These are phyloP conservation scores for Lydus trimaculatus DNA, from an alignment of 2,888 invertebrate species.

Conservation along the genomic window DNA sequence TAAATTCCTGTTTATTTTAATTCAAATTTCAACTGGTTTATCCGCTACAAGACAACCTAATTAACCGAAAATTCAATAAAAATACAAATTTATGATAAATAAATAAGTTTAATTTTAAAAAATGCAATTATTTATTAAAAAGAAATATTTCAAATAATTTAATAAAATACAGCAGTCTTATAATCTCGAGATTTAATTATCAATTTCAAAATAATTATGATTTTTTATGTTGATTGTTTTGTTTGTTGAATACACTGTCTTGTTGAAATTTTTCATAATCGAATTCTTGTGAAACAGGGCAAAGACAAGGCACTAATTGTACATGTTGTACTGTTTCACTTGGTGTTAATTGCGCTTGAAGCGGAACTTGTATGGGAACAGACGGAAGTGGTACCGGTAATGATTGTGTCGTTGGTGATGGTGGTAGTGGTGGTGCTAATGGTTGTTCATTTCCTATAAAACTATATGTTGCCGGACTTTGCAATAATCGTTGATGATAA, in stretches of 20 bases:
- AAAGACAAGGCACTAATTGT: slow-evolving; percentile 72
- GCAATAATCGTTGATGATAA: slow-evolving; percentile 38
- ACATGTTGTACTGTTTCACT: slow-evolving; percentile 66
- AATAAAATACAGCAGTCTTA: background rate
- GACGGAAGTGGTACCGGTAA: slow-evolving; percentile 59
- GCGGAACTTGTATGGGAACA: slow-evolving; percentile 67
- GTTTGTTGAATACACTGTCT: slow-evolving; percentile 34
- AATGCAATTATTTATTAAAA: background rate
- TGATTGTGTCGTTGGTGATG: background rate
- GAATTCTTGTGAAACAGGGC: slow-evolving; percentile 68
- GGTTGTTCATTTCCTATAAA: slow-evolving; percentile 43
- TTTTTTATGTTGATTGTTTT: slow-evolving; percentile 16
- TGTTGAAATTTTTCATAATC: slow-evolving; percentile 63
- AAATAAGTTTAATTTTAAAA: background rate
- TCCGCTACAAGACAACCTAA: background rate
- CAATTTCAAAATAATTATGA: background rate
- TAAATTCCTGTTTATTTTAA: background rate
- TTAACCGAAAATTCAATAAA: background rate
- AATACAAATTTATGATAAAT: background rate
- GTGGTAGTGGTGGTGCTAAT: too few species aligned
- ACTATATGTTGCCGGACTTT: slow-evolving; percentile 30
- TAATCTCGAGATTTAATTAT: background rate
- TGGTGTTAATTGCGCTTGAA: slow-evolving; percentile 65
- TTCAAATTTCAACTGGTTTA: background rate
- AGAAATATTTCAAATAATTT: background rate